These are phyloP conservation scores for honey bee (Apis mellifera) DNA, from an alignment of 1,140 invertebrate species.

Conservation along the genomic window DNA sequence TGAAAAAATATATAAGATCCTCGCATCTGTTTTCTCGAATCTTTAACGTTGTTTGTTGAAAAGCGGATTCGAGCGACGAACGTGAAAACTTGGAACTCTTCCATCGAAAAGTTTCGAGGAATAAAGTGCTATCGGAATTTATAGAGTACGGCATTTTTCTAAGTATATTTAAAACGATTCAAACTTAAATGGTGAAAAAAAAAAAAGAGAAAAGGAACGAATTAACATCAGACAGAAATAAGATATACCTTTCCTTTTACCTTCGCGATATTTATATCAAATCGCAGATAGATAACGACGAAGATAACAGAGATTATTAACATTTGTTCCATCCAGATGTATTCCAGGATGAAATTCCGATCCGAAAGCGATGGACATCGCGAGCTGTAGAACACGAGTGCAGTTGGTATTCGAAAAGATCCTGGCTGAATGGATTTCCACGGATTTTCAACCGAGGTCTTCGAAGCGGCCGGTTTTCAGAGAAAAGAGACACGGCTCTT, in stretches of 20 bases:
- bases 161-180: not conserved
- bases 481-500: slow-evolving; percentile 8
- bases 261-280: too few relatives aligned
- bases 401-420: not conserved
- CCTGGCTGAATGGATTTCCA: slow-evolving; percentile 16
- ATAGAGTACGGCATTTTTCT: not conserved
- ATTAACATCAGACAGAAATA: not conserved
- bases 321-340: too few relatives aligned
- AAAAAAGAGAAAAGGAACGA: not conserved
- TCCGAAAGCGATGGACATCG: too few relatives aligned
- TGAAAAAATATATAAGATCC: not conserved
- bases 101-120: slow-evolving; percentile 22
- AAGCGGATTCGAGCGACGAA: not conserved
- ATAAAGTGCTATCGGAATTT: slow-evolving; percentile 1
- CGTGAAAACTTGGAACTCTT: slow-evolving; percentile 32
- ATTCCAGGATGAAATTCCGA: too few relatives aligned
- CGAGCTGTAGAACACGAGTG: not conserved
- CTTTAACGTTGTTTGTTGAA: slow-evolving; percentile 4
- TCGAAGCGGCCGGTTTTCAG: not conserved
- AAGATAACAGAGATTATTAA: too few relatives aligned
- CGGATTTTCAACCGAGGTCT: not conserved
- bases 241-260: not conserved
- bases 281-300: too few relatives aligned
- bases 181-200: not conserved
- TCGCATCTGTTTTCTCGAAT: not conserved